Percentiles rank a stretch among this genome's conserved stretches.
Conservation (phyloP, 2,113 vertebrate genomes). For the Myrmophylax atrothorax region DNA sequence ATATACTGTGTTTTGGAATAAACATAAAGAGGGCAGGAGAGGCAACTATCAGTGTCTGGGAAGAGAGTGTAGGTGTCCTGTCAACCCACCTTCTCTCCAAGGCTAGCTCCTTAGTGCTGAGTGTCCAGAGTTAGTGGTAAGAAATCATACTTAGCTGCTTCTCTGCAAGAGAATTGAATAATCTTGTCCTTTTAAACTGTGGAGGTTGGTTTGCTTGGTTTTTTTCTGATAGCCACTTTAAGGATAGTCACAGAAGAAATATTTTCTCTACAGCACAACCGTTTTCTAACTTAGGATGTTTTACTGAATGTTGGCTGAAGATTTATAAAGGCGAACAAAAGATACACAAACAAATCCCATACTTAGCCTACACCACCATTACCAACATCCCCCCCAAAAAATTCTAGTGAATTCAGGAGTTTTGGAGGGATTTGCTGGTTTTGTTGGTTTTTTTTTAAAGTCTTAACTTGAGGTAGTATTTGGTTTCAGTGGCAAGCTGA, state of each 20-base stretch:
- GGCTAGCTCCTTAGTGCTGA: not conserved
- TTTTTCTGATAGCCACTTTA: not conserved
- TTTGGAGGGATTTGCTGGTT: not conserved
- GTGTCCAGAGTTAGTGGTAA: not conserved
- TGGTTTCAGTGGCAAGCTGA: not conserved
- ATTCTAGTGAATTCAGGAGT: not conserved
- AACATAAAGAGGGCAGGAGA: not conserved
- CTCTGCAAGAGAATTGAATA: not conserved
- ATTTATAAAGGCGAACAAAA: not conserved
- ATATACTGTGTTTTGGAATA: not conserved
- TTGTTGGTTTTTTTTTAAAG: not conserved
- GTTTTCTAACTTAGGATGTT: not conserved
- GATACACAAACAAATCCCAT: not conserved
- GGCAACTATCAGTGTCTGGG: not conserved
- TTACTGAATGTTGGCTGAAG: not conserved
- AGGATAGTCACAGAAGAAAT: not conserved
- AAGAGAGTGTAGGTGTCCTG: not conserved
- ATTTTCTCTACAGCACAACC: not conserved
- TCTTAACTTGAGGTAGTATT: not conserved
- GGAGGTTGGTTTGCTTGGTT: not conserved
- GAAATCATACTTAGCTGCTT: not conserved
- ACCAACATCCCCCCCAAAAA: not conserved
- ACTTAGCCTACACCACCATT: not conserved
- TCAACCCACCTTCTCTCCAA: accelerated
- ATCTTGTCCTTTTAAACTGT: not conserved